Evolutionary conservation across 2,797 vertebrate genomes (phyloP).

Genomic region (Glyptemys insculpta): DNA sequence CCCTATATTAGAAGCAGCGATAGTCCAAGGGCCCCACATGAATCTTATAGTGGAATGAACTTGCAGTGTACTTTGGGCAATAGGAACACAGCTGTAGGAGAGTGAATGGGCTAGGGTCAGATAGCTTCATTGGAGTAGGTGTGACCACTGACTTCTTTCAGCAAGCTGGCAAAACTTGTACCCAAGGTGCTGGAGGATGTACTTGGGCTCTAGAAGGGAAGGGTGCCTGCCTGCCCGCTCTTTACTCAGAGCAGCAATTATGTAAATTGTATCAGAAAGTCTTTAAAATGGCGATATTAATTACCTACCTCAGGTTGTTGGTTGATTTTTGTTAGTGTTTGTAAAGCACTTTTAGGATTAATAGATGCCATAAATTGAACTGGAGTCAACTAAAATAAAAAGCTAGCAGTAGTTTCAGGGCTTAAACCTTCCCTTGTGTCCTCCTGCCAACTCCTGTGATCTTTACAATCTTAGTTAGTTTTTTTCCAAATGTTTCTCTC

Average conservation of each 20-base stretch:
- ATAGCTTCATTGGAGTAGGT: background rate
- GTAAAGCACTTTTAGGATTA: background rate
- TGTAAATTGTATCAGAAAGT: slow-evolving; percentile 11
- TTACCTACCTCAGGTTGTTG: slow-evolving; percentile 31
- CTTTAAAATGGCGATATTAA: slow-evolving; percentile 10
- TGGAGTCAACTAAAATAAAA: slow-evolving; percentile 18
- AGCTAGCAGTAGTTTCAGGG: slow-evolving; percentile 14
- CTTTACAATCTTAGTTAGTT: background rate
- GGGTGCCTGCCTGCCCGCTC: background rate
- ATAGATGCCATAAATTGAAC: slow-evolving; percentile 38
- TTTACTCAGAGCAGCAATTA: background rate
- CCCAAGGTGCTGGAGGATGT: background rate
- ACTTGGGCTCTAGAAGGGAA: slow-evolving; percentile 19
- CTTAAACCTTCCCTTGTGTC: slow-evolving; percentile 3
- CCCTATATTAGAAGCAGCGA: background rate
- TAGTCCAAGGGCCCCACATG: background rate
- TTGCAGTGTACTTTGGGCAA: background rate
- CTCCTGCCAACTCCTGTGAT: background rate
- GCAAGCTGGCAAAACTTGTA: background rate
- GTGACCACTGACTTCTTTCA: background rate
- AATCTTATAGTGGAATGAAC: slow-evolving; percentile 9
- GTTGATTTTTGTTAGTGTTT: slow-evolving; percentile 41
- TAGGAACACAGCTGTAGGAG: background rate
- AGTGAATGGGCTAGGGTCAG: background rate
- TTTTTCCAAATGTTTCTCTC: background rate